Evolutionary conservation across 2,888 invertebrate species (phyloP).

Genomic region (Physocephala rufipes): DNA sequence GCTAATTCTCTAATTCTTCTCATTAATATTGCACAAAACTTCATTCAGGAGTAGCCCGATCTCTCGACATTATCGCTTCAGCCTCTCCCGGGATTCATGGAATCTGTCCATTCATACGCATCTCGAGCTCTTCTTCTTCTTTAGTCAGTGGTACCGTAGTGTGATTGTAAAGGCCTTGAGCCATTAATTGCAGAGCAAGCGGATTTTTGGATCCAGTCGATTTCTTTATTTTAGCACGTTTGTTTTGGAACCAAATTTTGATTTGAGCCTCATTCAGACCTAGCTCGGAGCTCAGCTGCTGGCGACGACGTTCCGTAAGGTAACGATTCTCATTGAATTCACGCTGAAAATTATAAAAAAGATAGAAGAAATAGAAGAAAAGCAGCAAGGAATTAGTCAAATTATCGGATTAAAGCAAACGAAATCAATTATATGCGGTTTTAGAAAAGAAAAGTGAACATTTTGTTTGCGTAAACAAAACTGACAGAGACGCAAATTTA

Average conservation of each 20-base stretch:
- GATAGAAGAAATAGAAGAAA: slow-evolving; percentile 7
- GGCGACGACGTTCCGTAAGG: slow-evolving; percentile 90
- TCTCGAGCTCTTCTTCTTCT: slow-evolving; percentile 77
- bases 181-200: slow-evolving; percentile 89
- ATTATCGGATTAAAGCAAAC: slow-evolving; percentile 40
- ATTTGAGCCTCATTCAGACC: slow-evolving; percentile 96
- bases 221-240: slow-evolving; percentile 96
- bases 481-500: not conserved
- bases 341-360: slow-evolving; percentile 69
- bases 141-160: slow-evolving; percentile 78
- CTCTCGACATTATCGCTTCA: not conserved
- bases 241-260: slow-evolving; percentile 98
- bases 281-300: slow-evolving; percentile 88
- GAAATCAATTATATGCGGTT: slow-evolving; percentile 64
- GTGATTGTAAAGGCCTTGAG: slow-evolving; percentile 93
- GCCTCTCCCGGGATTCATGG: slow-evolving; percentile 58
- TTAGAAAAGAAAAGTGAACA: slow-evolving; percentile 39
- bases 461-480: not conserved
- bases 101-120: slow-evolving; percentile 66
- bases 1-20: slow-evolving; percentile 17
- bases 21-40: slow-evolving; percentile 45
- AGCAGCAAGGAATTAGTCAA: slow-evolving; percentile 17
- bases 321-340: slow-evolving; percentile 94
- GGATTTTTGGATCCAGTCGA: slow-evolving; percentile 85
- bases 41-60: slow-evolving; percentile 25